These are phyloP conservation scores for Scarus forsteni DNA, from an alignment of 2,797 vertebrate genomes.

Conservation along the genomic window DNA sequence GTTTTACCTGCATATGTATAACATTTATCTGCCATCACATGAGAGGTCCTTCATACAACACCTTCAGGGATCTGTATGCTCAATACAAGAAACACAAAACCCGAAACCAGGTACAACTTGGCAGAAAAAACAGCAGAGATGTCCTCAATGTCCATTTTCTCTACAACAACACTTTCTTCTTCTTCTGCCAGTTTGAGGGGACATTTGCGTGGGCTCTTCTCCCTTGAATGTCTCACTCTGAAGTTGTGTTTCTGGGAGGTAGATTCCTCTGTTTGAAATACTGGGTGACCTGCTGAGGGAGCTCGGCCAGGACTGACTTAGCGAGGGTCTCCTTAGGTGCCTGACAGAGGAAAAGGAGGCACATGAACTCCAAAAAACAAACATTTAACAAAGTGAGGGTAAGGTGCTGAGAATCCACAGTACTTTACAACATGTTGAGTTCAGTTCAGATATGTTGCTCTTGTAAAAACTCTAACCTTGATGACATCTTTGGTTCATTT, in stretches of 20 bases:
- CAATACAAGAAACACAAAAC: slow-evolving; percentile 40
- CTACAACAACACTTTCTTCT: slow-evolving; percentile 47
- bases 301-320: slow-evolving; percentile 96
- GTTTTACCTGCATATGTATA: slow-evolving; percentile 47
- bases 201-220: slow-evolving; percentile 33
- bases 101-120: slow-evolving; percentile 38
- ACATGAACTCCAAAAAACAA: background rate
- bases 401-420: background rate
- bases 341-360: slow-evolving; percentile 69
- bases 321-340: slow-evolving; percentile 98
- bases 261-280: slow-evolving; percentile 98
- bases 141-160: slow-evolving; percentile 27
- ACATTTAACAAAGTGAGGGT: background rate
- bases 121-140: slow-evolving; percentile 34
- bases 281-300: slow-evolving; percentile 98
- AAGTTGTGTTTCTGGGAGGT: slow-evolving; percentile 89
- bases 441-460: too few species aligned
- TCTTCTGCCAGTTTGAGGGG: slow-evolving; percentile 36
- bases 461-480: background rate
- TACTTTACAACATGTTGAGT: too few species aligned
- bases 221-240: slow-evolving; percentile 79
- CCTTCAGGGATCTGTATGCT: slow-evolving; percentile 26
- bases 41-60: slow-evolving; percentile 30
- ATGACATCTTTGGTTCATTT: too few species aligned
- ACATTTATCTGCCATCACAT: slow-evolving; percentile 29